Evolutionary conservation across 2,113 vertebrate genomes (phyloP).

Genomic region (Vulpes lagopus): DNA sequence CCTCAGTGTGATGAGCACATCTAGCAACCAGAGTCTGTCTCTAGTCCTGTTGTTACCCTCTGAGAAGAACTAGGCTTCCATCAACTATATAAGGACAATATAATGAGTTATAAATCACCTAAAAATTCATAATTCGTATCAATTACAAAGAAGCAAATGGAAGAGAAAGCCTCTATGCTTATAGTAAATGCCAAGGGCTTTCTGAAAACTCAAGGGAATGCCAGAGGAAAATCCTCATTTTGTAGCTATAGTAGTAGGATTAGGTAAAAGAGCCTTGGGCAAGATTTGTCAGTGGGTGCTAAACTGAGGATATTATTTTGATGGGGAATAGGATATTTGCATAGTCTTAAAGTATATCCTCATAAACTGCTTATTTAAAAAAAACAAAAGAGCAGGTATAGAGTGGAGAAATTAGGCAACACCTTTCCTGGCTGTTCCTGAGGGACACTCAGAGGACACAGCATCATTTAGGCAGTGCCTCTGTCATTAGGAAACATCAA

Average conservation of each 20-base stretch:
- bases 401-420: neutral
- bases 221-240: conserved; percentile 13
- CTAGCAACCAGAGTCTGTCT: neutral
- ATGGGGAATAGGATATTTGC: neutral
- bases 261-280: neutral
- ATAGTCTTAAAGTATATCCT: neutral
- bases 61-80: neutral
- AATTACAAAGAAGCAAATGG: neutral
- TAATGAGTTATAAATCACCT: conserved; percentile 1
- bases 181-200: neutral
- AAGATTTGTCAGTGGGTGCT: neutral
- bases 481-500: neutral
- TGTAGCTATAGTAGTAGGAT: neutral
- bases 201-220: neutral
- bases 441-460: neutral
- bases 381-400: neutral
- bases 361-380: neutral
- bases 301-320: neutral
- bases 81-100: neutral
- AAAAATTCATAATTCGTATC: neutral
- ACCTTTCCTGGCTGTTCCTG: neutral
- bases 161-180: neutral
- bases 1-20: neutral
- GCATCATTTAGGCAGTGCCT: neutral
- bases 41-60: neutral